Percentiles rank a stretch among this genome's conserved stretches.
Evolutionary conservation across 2,797 vertebrate genomes (phyloP).

Genomic region (Phoebastria nigripes): DNA sequence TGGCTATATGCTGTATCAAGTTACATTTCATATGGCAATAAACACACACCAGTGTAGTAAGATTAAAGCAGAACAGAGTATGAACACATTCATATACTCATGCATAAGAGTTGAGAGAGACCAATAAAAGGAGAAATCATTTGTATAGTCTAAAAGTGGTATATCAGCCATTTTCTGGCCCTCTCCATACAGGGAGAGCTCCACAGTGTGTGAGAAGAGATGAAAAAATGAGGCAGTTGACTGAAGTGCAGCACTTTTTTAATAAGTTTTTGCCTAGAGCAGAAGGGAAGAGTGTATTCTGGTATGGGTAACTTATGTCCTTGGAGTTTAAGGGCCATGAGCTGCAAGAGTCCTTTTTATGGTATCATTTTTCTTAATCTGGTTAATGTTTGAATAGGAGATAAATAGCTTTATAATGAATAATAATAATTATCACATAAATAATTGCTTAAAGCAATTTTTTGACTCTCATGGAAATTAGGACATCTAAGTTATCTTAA

Average conservation of each 20-base stretch:
- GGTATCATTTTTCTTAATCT: constrained; percentile 28
- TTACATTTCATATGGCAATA: background rate
- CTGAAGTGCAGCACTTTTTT: background rate
- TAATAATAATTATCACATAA: constrained; percentile 42
- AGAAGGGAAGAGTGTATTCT: background rate
- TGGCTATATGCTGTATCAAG: background rate
- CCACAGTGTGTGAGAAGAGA: background rate
- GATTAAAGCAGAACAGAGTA: background rate
- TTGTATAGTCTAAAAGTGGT: background rate
- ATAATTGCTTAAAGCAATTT: constrained; percentile 49
- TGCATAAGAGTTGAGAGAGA: background rate
- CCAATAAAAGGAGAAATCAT: background rate
- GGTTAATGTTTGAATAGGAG: constrained; percentile 40
- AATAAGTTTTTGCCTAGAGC: background rate
- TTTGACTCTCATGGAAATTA: constrained; percentile 41
- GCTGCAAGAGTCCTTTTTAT: background rate
- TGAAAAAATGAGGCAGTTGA: background rate
- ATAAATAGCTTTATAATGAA: constrained; percentile 51
- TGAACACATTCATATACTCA: background rate
- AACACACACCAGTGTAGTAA: background rate
- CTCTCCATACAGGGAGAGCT: background rate
- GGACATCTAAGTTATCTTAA: constrained; percentile 11
- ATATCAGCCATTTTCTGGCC: background rate
- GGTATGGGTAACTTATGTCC: background rate
- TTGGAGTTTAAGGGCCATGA: constrained; percentile 14